Evolutionary conservation across 2,113 vertebrate genomes (phyloP), one percentile per base, ranked within the genome.

Genomic region (Oncorhynchus keta): DNA sequence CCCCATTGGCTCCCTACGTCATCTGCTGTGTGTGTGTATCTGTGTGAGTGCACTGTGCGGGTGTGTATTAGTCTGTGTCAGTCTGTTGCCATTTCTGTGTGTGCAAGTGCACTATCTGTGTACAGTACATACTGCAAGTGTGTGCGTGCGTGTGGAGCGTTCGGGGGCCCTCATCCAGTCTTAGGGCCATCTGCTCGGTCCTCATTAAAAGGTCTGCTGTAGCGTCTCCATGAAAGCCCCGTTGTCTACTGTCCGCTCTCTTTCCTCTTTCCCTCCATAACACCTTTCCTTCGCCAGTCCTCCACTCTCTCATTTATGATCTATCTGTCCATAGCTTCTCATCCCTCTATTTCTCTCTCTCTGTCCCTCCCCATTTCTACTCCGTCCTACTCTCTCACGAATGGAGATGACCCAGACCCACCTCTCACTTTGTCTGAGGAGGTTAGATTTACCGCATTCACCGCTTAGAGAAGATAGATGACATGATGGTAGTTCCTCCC

Each of bases 171-270:
- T 87, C 86, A 90, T 79, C 81, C 48, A 77, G 81, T 78, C 79
- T 86, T 66, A 79, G 45, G 51, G 75, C 88, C 90, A 91, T 91
- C 89, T 92, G 88, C 77, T 89, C 32, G 16, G 3, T 39, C 67
- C 18, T 45, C 32, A 68, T 68, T 68, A 39, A 32, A 32, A 68
- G 68, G 20, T 70, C 68, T 48, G 39, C 22, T 39, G 20, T 20
- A 3, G 13, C 35, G n/a, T 9, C 73, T 24, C 32, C 24, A 18
- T 55, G 18, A 4, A 55, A 55, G 3, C 11, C 30, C 30, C 16
- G 0, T 32, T 35, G 8, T 64, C 32, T 45, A 3, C 11, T 28
- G 3, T 11, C 6, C 59, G 26, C 57, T 66, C 61, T 20, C 59
- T 26, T 30, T 28, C 73, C 18, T 26, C 20, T 73, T 57, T 65